Evolutionary conservation across 1,140 invertebrate genomes (phyloP), one percentile per base, ranked within the genome.

Genomic region (Mizuhopecten yessoensis): DNA sequence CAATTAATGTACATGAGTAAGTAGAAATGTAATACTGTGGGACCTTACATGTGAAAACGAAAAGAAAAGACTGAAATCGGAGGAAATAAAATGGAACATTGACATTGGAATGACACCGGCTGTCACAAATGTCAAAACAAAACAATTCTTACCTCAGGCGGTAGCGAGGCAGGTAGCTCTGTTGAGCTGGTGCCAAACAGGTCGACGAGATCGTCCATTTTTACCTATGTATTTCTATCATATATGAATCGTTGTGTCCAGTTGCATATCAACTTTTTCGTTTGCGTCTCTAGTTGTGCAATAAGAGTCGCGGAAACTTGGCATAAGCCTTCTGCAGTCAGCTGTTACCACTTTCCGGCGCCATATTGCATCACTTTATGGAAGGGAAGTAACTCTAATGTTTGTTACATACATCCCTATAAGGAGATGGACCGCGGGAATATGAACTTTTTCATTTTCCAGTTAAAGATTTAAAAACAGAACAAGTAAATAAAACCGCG

Each of bases 181-280:
- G 94, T 94, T 10, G 88, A 87, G 3, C 96, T 97, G 5, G 98
- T 97, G 96, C 98, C 98, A 96, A 98, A 98, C 0, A 98, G 96
- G 92, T 97, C 98, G 89, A 98, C 97, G 96, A 98, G 98, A 0
- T 98, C 98, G 94, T 98, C 98, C 98, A 98, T 98, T 36, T 86
- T 89, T 86, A 34, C 57, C 45, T 34, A 45, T 88, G 7, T 49
- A 49, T 86, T 36, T 34, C 29, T 87, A 88, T 88, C 42, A 34
- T 87, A 88, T 90, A 87, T 86, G 86, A 87, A 89, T 89, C 36
- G 75, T 33, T 49, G 57, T 90, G 45, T 34, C 87, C 86, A 89
- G 88, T 87, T 33, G 20, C 87, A 49, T 34, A 92, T 88, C 39
- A 42, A 20, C 33, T 17, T 49, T 34, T 33, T 86, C 57, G 57